Conservation (phyloP, 2,113 vertebrate species). For the Syngnathus scovelli region DNA sequence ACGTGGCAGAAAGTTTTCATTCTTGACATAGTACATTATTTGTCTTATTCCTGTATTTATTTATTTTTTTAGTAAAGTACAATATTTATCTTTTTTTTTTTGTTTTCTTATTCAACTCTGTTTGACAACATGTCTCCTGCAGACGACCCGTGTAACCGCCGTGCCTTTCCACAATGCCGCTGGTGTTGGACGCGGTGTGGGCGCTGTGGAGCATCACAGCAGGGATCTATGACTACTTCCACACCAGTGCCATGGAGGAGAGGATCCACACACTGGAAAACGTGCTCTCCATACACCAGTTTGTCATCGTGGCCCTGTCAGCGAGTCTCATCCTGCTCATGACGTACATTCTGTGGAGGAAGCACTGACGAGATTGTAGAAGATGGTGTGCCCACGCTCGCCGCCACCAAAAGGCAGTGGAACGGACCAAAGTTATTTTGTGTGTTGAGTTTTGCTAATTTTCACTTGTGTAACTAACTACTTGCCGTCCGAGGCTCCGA, state of each 20-base stretch:
- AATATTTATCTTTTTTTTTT: no score
- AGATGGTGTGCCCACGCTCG: neutral
- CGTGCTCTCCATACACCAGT: constrained; percentile 66
- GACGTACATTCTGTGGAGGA: constrained; percentile 63
- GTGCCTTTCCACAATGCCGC: constrained; percentile 46
- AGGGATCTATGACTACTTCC: constrained; percentile 68
- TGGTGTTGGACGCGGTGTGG: constrained; percentile 66
- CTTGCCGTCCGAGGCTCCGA: neutral
- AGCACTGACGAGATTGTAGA: constrained; percentile 46
- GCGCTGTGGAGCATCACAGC: constrained; percentile 67
- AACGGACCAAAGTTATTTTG: neutral
- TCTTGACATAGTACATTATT: no score
- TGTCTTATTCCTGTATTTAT: no score
- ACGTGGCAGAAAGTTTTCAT: no score
- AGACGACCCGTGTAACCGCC: constrained; percentile 6
- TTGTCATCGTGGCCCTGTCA: constrained; percentile 56
- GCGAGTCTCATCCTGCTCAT: constrained; percentile 64
- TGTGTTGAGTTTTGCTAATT: neutral
- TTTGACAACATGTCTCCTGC: constrained; percentile 15
- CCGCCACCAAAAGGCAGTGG: neutral
- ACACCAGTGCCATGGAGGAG: constrained; percentile 71
- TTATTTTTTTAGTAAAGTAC: no score
- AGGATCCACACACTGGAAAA: constrained; percentile 66
- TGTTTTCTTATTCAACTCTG: no score
- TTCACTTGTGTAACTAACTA: neutral